A percentile compares a stretch with the other conserved stretches of the same genome.
phyloP scores from a whole-genome alignment of 2,888 invertebrate species.

The Pyrrhosoma nymphula region DNA sequence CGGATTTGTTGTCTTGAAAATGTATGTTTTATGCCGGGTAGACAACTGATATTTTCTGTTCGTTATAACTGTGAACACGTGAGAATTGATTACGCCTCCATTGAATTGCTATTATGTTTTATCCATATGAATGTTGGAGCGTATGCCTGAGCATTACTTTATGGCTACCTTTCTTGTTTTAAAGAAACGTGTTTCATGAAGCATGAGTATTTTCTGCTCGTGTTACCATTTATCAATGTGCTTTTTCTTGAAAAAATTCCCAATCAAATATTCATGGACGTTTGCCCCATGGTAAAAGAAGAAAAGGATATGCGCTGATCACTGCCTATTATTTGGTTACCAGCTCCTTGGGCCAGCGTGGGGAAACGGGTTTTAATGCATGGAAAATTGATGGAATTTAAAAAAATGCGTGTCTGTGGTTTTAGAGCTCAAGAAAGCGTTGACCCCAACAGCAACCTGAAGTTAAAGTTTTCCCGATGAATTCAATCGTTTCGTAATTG shows the following conservation, averaged over 20 bases:
- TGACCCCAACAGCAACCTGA: neutral
- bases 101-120: too few species aligned
- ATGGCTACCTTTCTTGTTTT: too few species aligned
- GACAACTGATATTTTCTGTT: too few species aligned
- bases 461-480: neutral
- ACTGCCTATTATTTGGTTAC: neutral
- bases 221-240: neutral
- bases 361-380: neutral
- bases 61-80: too few species aligned
- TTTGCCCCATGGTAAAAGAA: neutral
- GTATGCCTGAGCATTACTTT: neutral
- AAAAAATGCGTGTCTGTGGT: neutral
- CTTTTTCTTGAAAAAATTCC: neutral
- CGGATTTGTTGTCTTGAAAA: too few species aligned
- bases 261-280: neutral
- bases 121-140: neutral
- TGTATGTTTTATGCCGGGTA: too few species aligned
- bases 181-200: too few species aligned
- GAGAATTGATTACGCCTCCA: too few species aligned
- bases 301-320: neutral
- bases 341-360: neutral
- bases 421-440: neutral
- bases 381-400: neutral
- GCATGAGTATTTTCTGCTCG: neutral
- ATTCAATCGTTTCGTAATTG: conserved; percentile 8